Conservation (phyloP, 2,888 invertebrate genomes). For the Leptopilina drosophilae region DNA sequence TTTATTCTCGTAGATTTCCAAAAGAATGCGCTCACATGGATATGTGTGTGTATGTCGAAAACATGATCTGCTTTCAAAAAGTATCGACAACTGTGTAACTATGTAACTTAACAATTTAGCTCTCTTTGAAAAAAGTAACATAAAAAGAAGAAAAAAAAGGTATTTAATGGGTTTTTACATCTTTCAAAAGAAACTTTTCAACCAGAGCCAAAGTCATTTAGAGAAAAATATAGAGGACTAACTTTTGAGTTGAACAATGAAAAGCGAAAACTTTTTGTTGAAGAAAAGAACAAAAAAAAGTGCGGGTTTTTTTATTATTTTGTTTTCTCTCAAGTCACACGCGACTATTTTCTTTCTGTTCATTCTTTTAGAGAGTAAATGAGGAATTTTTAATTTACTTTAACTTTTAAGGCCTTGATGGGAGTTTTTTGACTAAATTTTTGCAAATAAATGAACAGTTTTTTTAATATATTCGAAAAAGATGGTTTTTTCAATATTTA, state of each 20-base stretch:
- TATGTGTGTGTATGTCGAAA: not conserved
- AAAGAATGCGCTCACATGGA: not conserved
- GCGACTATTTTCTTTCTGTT: not conserved
- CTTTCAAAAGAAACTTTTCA: not conserved
- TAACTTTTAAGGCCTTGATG: too few relatives aligned
- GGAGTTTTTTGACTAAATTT: too few relatives aligned
- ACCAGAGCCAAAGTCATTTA: not conserved
- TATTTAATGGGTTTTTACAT: constrained; percentile 8
- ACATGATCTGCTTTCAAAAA: not conserved
- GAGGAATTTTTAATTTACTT: too few relatives aligned
- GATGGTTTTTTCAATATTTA: too few relatives aligned
- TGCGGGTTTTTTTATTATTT: not conserved
- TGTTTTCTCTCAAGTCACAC: not conserved
- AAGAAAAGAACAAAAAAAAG: not conserved
- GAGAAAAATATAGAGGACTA: not conserved
- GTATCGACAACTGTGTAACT: not conserved
- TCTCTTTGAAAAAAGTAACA: not conserved
- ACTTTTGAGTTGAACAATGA: not conserved
- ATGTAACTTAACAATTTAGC: not conserved
- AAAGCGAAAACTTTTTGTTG: not conserved
- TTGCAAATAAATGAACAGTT: too few relatives aligned
- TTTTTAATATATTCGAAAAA: too few relatives aligned
- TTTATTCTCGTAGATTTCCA: not conserved
- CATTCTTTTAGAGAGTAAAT: too few relatives aligned
- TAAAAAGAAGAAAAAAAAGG: not conserved